These are phyloP conservation scores for Heterodera filipjevi DNA, from an alignment of 2,888 invertebrate genomes.

Conservation along the genomic window DNA sequence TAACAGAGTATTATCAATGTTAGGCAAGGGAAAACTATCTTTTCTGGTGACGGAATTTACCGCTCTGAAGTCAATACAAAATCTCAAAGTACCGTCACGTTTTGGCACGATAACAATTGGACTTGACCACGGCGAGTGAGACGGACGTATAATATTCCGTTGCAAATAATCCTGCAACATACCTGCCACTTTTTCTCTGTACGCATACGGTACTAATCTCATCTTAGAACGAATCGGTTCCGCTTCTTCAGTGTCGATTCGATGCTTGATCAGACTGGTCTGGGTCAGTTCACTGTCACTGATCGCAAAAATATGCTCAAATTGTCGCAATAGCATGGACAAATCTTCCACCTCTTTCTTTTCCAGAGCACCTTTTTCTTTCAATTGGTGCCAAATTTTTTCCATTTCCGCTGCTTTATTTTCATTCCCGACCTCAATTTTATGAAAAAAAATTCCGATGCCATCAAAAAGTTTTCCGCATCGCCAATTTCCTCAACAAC, in stretches of 20 bases:
- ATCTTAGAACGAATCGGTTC: neutral
- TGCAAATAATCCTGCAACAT: slow-evolving; percentile 30
- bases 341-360: no score
- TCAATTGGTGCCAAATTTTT: no score
- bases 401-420: no score
- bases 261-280: neutral
- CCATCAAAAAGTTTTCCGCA: no score
- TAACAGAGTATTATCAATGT: slow-evolving; percentile 41
- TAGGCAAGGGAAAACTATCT: slow-evolving; percentile 43
- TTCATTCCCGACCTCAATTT: no score
- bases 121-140: slow-evolving; percentile 62
- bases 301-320: neutral
- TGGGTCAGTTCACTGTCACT: neutral
- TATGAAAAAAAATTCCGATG: no score
- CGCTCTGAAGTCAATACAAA: slow-evolving; percentile 55
- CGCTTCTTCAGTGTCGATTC: no score
- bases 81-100: slow-evolving; percentile 53
- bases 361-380: no score
- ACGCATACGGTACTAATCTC: slow-evolving; percentile 30
- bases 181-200: slow-evolving; percentile 27
- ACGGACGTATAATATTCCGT: slow-evolving; percentile 44
- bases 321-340: neutral
- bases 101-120: slow-evolving; percentile 65
- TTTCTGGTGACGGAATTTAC: slow-evolving; percentile 47
- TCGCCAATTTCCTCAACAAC: no score